These are phyloP conservation scores for Rana temporaria DNA, from an alignment of 2,113 vertebrate genomes.

Conservation along the genomic window DNA sequence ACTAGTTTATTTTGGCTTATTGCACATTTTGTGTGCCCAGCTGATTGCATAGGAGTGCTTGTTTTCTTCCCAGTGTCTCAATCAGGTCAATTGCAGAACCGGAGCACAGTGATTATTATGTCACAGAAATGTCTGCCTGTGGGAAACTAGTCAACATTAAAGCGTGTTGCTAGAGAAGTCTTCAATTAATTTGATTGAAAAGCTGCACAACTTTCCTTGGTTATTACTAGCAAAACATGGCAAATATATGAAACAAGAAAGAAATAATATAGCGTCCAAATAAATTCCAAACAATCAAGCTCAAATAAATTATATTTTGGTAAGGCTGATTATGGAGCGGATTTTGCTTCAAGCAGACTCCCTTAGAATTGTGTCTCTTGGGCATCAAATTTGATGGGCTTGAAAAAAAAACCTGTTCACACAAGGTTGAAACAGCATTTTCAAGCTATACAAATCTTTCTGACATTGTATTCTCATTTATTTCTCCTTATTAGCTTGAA, in stretches of 20 bases:
- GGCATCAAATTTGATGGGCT: constrained; percentile 58
- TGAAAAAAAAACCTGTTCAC: constrained; percentile 60
- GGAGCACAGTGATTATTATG: constrained; percentile 60
- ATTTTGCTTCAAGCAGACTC: constrained; percentile 61
- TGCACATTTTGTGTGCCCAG: constrained; percentile 56
- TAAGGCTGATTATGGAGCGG: constrained; percentile 56
- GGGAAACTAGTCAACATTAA: constrained; percentile 62
- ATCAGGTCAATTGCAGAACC: constrained; percentile 67
- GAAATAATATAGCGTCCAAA: constrained; percentile 57
- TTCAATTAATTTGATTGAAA: constrained; percentile 66
- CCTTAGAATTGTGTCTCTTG: constrained; percentile 44
- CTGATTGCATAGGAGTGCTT: constrained; percentile 63
- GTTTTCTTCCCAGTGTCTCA: constrained; percentile 56
- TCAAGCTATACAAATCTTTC: constrained; percentile 51
- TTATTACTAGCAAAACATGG: constrained; percentile 49
- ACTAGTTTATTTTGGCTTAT: constrained; percentile 60
- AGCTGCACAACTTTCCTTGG: constrained; percentile 52
- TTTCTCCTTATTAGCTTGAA: constrained; percentile 54
- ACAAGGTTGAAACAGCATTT: constrained; percentile 58
- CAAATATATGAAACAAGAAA: constrained; percentile 58
- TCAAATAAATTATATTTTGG: constrained; percentile 62
- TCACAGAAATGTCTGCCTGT: constrained; percentile 67
- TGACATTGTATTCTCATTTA: constrained; percentile 56
- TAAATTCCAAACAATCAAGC: constrained; percentile 58
- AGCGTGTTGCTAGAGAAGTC: constrained; percentile 56